Evolutionary conservation across 2,113 vertebrate species (phyloP), one percentile per base, ranked within the genome.

Genomic region (Panthera leo): DNA sequence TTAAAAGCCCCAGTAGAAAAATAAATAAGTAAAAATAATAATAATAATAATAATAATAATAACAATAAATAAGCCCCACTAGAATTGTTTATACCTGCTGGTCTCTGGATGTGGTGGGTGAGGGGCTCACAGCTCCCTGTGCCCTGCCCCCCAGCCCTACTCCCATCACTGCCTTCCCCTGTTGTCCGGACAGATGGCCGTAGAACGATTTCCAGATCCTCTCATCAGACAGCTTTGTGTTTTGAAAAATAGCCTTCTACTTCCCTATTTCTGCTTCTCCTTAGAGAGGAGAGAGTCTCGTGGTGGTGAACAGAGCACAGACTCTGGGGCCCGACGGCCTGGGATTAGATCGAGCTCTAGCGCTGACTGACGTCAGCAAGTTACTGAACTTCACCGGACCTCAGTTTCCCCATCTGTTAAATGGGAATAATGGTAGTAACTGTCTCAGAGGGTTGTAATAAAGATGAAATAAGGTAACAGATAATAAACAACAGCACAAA

Each of bases 361-460:
- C 14, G 5, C 1, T 42, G 29, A 86, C 29, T 7, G 45, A 42
- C 25, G 55, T 48, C 12, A 45, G 61, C 27, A 45, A 84, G 42
- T 8, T 42, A 67, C 14, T 83, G 76, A 91, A 8, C 55, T 4
- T 21, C 68, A 18, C 15, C 0, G 0, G 78, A 34, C 45, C 85
- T 95, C 58, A 23, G 79, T 65, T 92, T 85, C 79, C 63, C 88
- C 68, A 58, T 68, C 63, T 85, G 51, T 75, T 39, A 85, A 82
- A 18, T 29, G 75, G 4, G 11, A 39, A 7, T 55, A 18, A 61
- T n/a, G 63, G 51, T 48, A 85, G 90, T 25, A 42, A 58, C 23
- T 16, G 12, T 18, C 65, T 73, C 63, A 29, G 2, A 31, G 61
- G 0, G 31, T 70, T 76, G 25, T 29, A 36, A 51, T n/a, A 65